These are phyloP conservation scores for Peromyscus polionotus DNA, from an alignment of 2,113 vertebrate genomes.

Conservation along the genomic window DNA sequence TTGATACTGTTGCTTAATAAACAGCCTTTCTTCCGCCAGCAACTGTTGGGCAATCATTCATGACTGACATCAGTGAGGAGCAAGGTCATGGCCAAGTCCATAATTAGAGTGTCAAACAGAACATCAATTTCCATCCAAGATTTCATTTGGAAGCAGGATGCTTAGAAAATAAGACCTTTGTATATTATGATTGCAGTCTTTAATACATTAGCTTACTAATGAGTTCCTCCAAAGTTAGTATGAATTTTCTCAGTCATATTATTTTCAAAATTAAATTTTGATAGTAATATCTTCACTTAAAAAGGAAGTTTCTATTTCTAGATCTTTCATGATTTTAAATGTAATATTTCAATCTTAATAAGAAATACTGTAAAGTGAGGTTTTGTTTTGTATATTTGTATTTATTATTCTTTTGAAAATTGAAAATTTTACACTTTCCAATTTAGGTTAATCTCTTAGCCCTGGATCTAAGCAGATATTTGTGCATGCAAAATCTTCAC, in stretches of 20 bases:
- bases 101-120: conserved; percentile 62
- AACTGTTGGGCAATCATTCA: conserved; percentile 79
- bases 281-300: not conserved
- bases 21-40: conserved; percentile 66
- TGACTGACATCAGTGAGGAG: conserved; percentile 54
- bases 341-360: not conserved
- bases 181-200: not conserved
- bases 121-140: conserved; percentile 69
- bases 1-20: conserved; percentile 74
- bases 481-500: not conserved
- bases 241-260: not conserved
- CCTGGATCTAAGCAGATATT: not conserved
- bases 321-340: not conserved
- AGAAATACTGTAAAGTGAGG: not conserved
- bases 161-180: not conserved
- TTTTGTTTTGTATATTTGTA: not conserved
- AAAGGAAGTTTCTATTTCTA: not conserved
- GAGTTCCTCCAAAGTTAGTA: not conserved
- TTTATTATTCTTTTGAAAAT: not conserved
- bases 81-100: conserved; percentile 75
- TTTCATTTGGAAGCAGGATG: conserved; percentile 57
- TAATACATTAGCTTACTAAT: not conserved
- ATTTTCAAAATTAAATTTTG: not conserved
- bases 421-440: not conserved
- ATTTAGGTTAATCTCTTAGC: conserved; percentile 19